A percentile compares a stretch with the other conserved stretches of the same genome.
Evolutionary conservation across 2,113 vertebrate species (phyloP).

Genomic region (Trichomycterus rosablanca): DNA sequence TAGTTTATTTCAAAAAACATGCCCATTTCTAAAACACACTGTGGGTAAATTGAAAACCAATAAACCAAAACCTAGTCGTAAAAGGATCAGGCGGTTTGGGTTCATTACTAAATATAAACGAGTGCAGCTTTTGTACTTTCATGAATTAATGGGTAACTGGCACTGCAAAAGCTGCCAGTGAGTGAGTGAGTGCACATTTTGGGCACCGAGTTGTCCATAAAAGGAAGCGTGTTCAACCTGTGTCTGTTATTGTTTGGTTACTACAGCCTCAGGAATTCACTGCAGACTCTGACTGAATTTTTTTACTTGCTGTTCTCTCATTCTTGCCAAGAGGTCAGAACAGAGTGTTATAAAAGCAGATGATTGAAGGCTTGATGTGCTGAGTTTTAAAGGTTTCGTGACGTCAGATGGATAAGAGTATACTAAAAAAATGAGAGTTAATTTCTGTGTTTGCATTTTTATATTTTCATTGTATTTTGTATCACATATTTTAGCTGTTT

Average conservation of each 20-base stretch:
- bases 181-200: not conserved
- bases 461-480: too few relatives aligned
- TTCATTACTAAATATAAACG: not conserved
- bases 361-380: too few relatives aligned
- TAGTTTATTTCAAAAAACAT: too few relatives aligned
- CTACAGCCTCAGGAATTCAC: slow-evolving; percentile 29
- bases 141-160: not conserved
- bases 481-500: too few relatives aligned
- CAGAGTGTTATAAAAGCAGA: slow-evolving; percentile 12
- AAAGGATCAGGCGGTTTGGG: not conserved
- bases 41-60: too few relatives aligned
- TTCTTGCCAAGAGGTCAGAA: slow-evolving; percentile 24
- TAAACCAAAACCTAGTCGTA: not conserved
- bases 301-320: slow-evolving; percentile 18
- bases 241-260: slow-evolving; percentile 30
- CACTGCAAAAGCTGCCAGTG: not conserved
- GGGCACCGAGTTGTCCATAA: slow-evolving; percentile 44
- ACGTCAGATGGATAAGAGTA: not conserved
- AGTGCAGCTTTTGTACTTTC: not conserved
- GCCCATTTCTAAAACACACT: too few relatives aligned
- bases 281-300: slow-evolving; percentile 11
- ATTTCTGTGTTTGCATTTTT: too few relatives aligned
- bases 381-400: not conserved
- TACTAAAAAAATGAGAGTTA: too few relatives aligned
- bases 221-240: slow-evolving; percentile 44